Base-by-base conservation (phyloP, 1,140 invertebrate species). In the Atta texana region DNA sequence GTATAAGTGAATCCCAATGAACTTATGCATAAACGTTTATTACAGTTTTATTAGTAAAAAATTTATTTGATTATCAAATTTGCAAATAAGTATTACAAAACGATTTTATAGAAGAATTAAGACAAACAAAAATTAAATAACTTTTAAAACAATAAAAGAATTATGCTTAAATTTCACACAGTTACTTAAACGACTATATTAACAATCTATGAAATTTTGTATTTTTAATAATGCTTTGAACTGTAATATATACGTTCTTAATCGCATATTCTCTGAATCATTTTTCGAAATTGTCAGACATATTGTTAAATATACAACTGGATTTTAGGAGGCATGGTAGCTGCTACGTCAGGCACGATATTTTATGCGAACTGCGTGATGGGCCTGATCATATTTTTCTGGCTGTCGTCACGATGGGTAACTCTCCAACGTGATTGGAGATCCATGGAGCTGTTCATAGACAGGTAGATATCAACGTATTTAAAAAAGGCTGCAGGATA, bases 341-440 rank as follows among this genome's bases (percentile, higher is more conserved):
- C 93, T 85, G 95, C 95, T 16, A 96, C 95, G 6, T 93, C 92
- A 2, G 95, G 95, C 18, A 95, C 94, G 8, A 90, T 95, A 59
- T 96, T 96, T 91, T 96, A 96, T 57, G 94, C 94, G 3, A 96
- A 96, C 74, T 94, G 94, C 80, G 90, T 95, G 77, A 31, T 94
- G n/a, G 94, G 93, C 5, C 82, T 91, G 2, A 66, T 93, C 18
- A 69, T 96, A 72, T 96, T 96, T 82, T 91, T 95, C 63, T 91
- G 92, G 88, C 90, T 96, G 28, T 93, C 95, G 0, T 92, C 91
- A 12, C 92, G 89, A 59, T 96, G 95, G 95, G 85, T 91, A 6
- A 76, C 85, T 14, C 89, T 96, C 6, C 94, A 95, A 75, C 86
- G 90, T 0, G 93, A 95, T 21, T 96, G 95, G 95, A 92, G 93